Conservation (phyloP, 2,797 vertebrate genomes). For the Danionella dracula region DNA sequence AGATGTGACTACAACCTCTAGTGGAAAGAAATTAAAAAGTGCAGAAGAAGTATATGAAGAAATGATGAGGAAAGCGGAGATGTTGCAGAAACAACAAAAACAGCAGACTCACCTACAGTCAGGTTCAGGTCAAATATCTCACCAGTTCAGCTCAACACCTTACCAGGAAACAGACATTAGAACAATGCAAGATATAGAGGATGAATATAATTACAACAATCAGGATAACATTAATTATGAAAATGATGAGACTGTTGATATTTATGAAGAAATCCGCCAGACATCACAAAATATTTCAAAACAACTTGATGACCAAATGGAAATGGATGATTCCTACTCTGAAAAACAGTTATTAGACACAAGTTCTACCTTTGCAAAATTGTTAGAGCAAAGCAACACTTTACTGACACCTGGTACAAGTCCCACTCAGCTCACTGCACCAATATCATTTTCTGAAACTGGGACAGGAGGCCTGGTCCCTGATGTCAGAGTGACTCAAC, state of each 20-base stretch:
- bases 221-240: constrained; percentile 72
- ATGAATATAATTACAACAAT: constrained; percentile 71
- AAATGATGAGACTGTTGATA: constrained; percentile 67
- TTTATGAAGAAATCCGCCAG: constrained; percentile 91
- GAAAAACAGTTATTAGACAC: constrained; percentile 90
- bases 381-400: constrained; percentile 88
- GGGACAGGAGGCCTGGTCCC: constrained; percentile 74
- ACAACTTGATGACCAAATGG: constrained; percentile 69
- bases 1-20: constrained; percentile 63
- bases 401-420: constrained; percentile 94
- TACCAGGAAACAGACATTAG: constrained; percentile 67
- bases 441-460: constrained; percentile 85
- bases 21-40: constrained; percentile 88
- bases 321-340: constrained; percentile 67
- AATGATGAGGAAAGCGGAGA: constrained; percentile 97
- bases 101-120: constrained; percentile 69
- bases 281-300: constrained; percentile 79
- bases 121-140: constrained; percentile 54
- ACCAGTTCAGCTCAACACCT: constrained; percentile 42
- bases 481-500: constrained; percentile 91
- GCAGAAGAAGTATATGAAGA: constrained; percentile 98
- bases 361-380: constrained; percentile 85
- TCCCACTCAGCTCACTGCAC: constrained; percentile 91
- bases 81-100: constrained; percentile 85
- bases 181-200: constrained; percentile 77